These are phyloP conservation scores for Patella caerulea DNA, from an alignment of 2,888 invertebrate species.

Conservation along the genomic window DNA sequence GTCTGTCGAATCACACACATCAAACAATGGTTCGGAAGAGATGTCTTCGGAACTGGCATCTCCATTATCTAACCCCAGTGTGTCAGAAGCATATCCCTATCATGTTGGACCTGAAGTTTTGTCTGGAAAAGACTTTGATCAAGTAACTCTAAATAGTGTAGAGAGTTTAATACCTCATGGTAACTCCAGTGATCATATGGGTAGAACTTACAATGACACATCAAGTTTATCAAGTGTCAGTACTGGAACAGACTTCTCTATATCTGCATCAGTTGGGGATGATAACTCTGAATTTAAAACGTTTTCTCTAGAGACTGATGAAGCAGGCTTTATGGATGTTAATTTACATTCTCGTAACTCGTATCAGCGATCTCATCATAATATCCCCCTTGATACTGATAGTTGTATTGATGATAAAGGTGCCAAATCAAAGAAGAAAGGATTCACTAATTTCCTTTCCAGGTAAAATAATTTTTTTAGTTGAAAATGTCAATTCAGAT, in stretches of 20 bases:
- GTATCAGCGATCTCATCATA: conserved; percentile 54
- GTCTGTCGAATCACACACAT: conserved; percentile 14
- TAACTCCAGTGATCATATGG: conserved; percentile 48
- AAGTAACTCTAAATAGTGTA: conserved; percentile 53
- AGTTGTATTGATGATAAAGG: conserved; percentile 57
- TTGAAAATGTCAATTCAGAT: not conserved
- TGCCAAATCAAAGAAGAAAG: conserved; percentile 54
- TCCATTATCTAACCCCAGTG: conserved; percentile 14
- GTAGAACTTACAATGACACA: conserved; percentile 56
- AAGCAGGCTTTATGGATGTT: conserved; percentile 64
- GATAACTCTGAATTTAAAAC: conserved; percentile 50
- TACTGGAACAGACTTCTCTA: conserved; percentile 65
- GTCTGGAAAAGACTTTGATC: conserved; percentile 48
- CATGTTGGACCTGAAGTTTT: conserved; percentile 17
- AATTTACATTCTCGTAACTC: conserved; percentile 64
- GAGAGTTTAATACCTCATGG: conserved; percentile 51
- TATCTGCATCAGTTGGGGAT: conserved; percentile 61
- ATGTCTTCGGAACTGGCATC: conserved; percentile 12
- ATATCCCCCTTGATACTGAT: conserved; percentile 45
- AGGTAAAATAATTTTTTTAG: conserved; percentile 43
- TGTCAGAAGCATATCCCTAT: conserved; percentile 17
- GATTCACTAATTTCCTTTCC: conserved; percentile 54
- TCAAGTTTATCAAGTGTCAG: conserved; percentile 68
- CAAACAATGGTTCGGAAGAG: conserved; percentile 18
- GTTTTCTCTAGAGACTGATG: conserved; percentile 59